phyloP scores from a whole-genome alignment of 2,888 invertebrate genomes.

The Rosalia funebris region DNA sequence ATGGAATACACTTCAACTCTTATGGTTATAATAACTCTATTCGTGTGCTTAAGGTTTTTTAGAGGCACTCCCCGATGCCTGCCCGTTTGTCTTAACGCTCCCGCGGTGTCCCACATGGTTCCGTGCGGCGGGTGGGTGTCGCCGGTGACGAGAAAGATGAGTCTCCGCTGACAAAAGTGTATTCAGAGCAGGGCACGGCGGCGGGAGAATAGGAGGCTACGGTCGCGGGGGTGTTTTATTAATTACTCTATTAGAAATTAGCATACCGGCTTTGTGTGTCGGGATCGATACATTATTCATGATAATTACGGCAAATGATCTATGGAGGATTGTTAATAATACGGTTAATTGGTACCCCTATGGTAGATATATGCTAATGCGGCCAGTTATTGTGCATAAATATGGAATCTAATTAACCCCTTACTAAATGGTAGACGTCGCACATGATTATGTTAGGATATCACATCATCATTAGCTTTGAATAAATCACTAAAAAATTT shows the following conservation, averaged over 20 bases:
- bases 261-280: slow-evolving; percentile 16
- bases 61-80: slow-evolving; percentile 5
- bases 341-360: slow-evolving; percentile 19
- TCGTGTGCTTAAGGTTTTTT: slow-evolving; percentile 26
- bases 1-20: slow-evolving; percentile 17
- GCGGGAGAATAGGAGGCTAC: neutral
- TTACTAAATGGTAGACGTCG: too few species aligned
- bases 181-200: slow-evolving; percentile 29
- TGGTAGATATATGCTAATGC: neutral
- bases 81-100: slow-evolving; percentile 31
- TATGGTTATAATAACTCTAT: slow-evolving; percentile 16
- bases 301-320: slow-evolving; percentile 31
- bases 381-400: neutral
- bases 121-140: slow-evolving; percentile 9
- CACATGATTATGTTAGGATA: too few species aligned
- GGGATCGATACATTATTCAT: slow-evolving; percentile 26
- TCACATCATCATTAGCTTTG: too few species aligned
- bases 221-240: slow-evolving; percentile 26
- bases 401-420: too few species aligned
- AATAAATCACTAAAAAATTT: too few species aligned
- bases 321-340: slow-evolving; percentile 29
- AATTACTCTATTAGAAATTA: slow-evolving; percentile 33
- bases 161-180: slow-evolving; percentile 26
- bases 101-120: slow-evolving; percentile 32
- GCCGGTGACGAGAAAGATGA: slow-evolving; percentile 26